These are phyloP conservation scores for Achatina immaculata DNA, from an alignment of 1,140 invertebrate genomes.

Conservation along the genomic window DNA sequence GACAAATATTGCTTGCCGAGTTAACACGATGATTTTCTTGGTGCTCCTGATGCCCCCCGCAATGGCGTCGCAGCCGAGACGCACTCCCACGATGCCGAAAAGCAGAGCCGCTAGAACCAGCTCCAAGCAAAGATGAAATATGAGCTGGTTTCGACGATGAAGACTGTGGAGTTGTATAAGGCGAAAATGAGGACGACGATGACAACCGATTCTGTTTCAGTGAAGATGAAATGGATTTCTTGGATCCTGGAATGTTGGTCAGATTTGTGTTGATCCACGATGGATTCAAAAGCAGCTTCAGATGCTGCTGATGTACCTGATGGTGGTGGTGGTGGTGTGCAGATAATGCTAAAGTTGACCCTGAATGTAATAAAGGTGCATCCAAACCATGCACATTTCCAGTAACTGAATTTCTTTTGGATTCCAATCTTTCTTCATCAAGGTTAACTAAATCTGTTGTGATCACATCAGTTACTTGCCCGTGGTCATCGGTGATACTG, in stretches of 20 bases:
- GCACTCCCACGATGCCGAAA: background rate
- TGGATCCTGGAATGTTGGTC: conserved; percentile 48
- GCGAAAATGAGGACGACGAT: background rate
- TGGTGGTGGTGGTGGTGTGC: background rate
- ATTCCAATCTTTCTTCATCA: conserved; percentile 69
- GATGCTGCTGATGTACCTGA: conserved; percentile 13
- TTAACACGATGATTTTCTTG: background rate
- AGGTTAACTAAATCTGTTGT: conserved; percentile 75
- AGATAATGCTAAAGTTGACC: background rate
- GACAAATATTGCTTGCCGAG: too few relatives aligned
- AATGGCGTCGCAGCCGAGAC: conserved; percentile 5
- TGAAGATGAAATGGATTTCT: conserved; percentile 5
- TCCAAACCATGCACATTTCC: background rate
- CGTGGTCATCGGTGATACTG: conserved; percentile 84
- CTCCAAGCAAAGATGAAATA: conserved; percentile 17
- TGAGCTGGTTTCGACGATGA: conserved; percentile 23
- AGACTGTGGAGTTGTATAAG: background rate
- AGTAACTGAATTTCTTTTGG: conserved; percentile 12
- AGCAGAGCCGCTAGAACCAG: background rate
- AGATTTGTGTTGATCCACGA: conserved; percentile 51
- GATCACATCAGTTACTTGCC: conserved; percentile 79
- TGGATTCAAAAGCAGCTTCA: conserved; percentile 36
- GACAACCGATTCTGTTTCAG: background rate
- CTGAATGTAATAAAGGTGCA: background rate
- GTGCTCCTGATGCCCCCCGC: background rate